phyloP scores from a whole-genome alignment of 2,797 vertebrate genomes.

The Apogon hyalosoma region DNA sequence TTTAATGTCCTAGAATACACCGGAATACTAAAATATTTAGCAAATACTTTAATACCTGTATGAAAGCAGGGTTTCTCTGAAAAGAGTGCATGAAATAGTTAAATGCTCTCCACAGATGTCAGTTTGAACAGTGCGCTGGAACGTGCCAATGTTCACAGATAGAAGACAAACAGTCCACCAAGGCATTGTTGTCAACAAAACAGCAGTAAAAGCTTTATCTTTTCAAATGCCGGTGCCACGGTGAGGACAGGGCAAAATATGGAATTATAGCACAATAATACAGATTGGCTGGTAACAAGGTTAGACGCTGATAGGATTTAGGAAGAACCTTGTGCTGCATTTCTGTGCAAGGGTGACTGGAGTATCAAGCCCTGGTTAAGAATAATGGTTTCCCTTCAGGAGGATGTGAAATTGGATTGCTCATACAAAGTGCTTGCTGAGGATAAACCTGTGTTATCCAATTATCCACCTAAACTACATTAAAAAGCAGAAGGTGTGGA shows the following conservation, averaged over 20 bases:
- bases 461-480: slow-evolving; percentile 88
- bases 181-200: slow-evolving; percentile 78
- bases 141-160: slow-evolving; percentile 70
- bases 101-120: slow-evolving; percentile 42
- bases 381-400: slow-evolving; percentile 88
- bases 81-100: slow-evolving; percentile 39
- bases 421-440: slow-evolving; percentile 89
- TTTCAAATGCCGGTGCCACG: slow-evolving; percentile 78
- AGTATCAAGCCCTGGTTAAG: slow-evolving; percentile 86
- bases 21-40: background rate
- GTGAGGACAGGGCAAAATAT: slow-evolving; percentile 83
- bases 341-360: slow-evolving; percentile 85
- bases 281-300: slow-evolving; percentile 88
- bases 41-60: too few relatives aligned
- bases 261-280: slow-evolving; percentile 89
- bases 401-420: slow-evolving; percentile 90
- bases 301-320: slow-evolving; percentile 88
- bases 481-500: slow-evolving; percentile 78
- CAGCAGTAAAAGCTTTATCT: slow-evolving; percentile 72
- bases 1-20: too few relatives aligned
- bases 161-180: slow-evolving; percentile 72
- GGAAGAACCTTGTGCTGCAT: slow-evolving; percentile 81
- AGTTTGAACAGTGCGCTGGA: slow-evolving; percentile 63
- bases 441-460: slow-evolving; percentile 90
- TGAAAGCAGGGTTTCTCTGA: background rate